Evolutionary conservation across 2,113 vertebrate genomes (phyloP), one percentile per base, ranked within the genome.

Genomic region (Scartelaos histophorus): DNA sequence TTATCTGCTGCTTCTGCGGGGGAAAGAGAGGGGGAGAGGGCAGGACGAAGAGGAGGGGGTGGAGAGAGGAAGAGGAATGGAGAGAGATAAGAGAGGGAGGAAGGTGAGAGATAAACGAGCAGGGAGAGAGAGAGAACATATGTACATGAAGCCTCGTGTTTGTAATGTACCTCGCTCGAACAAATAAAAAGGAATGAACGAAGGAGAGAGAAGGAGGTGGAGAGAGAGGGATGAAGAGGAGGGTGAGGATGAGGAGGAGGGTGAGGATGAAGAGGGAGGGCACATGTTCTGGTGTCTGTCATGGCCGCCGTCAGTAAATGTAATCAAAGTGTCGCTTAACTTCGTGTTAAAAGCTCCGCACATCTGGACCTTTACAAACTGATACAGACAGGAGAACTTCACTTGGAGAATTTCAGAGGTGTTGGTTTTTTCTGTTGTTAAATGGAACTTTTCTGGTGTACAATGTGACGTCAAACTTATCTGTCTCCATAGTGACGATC

Each of bases 1-100:
- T 93, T 94, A 92, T 89, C 84, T 87, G 56, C 76, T 75, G 74
- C 75, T 57, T 15, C 25, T 16, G 25, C 1, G 17, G 51, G 19
- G 9, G 56, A 21, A 1, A 21, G n/a, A 2, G 53, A 9, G 53
- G 2, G 6, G 53, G 7, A 7, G 12, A 13, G 46, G 4, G 67
- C 51, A 58, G 15, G 69, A 70, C 34, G 15, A 24, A 58, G 34
- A 11, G 35, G 35, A 38, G 35, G 7, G 35, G 35, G 38, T 10
- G 47, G 16, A 5, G 47, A 4, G 45, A 34, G 54, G 29, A 57
- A 51, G 38, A 66, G 57, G 57, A n/a, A n/a, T n/a, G 7, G 16
- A 43, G 38, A 29, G 29, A 29, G 29, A 4, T 29, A 19, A 9
- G 25, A 47, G 47, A 24, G 57, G 74, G 66, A 29, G 6, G 35